Evolutionary conservation across 2,113 vertebrate genomes (phyloP), one percentile per base, ranked within the genome.

Genomic region (Lontra canadensis): DNA sequence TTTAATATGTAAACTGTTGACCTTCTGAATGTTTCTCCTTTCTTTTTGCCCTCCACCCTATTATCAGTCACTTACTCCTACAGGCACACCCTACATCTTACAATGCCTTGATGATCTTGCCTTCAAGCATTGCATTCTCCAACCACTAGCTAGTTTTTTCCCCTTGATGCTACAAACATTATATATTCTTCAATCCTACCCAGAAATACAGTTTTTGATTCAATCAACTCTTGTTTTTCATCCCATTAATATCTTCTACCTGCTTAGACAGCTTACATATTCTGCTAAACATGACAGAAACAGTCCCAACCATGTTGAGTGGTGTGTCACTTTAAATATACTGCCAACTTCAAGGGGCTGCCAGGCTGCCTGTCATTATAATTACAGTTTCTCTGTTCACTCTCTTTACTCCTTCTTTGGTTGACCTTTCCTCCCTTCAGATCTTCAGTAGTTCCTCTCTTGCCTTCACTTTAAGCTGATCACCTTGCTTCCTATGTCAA

Each of bases 81-180:
- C 31, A 76, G 36, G 13, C 0, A 42, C 5, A 52, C 10, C 31
- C 6, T 65, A 1, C 13, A 36, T n/a, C 18, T 61, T n/a, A 0
- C 85, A 86, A 61, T 52, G 29, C 5, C 20, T 52, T 15, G 11
- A 12, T 15, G 4, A 55, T 42, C 42, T 88, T 63, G n/a, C 79
- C 95, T 59, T 55, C 21, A 57, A 71, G 12, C 11, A 12, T 52
- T 79, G 15, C 3, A 29, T 36, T 84, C 47, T 57, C 36, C 23
- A 71, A 12, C 8, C 4, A 76, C 6, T 11, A 76, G 12, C 57
- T 88, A 25, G 7, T 21, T 61, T 78, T 80, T 42, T 25, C 4
- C 17, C 7, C 34, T 63, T 23, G 31, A 23, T 69, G 10, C 1
- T 44, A 29, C 29, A 69, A 88, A 80, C 1, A 17, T 65, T 55